These are phyloP conservation scores for Drosophila varians DNA, from an alignment of 1,140 invertebrate species.

Conservation along the genomic window DNA sequence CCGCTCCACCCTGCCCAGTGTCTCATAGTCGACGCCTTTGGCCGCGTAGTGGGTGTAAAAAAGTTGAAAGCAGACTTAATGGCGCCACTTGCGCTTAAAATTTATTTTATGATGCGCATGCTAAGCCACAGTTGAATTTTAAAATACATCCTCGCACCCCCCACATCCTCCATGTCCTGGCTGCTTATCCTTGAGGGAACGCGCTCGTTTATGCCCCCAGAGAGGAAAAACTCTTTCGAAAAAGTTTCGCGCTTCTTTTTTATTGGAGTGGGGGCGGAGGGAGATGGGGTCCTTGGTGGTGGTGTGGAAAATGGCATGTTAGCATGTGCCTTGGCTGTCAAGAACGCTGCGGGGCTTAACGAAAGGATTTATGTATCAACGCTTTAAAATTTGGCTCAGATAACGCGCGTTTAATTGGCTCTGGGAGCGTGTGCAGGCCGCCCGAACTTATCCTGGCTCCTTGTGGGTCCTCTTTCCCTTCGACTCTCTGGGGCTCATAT, in stretches of 20 bases:
- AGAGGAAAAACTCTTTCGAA: constrained; percentile 75
- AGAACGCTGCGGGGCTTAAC: constrained; percentile 81
- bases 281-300: constrained; percentile 13
- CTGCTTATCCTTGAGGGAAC: constrained; percentile 73
- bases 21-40: constrained; percentile 42
- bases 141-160: constrained; percentile 62
- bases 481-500: constrained; percentile 47
- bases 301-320: constrained; percentile 80
- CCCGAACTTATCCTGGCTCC: constrained; percentile 46
- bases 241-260: constrained; percentile 75
- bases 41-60: constrained; percentile 77
- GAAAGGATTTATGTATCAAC: constrained; percentile 84
- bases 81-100: constrained; percentile 80
- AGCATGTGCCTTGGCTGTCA: constrained; percentile 82
- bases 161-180: constrained; percentile 48
- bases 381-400: constrained; percentile 83
- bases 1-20: neutral
- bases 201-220: constrained; percentile 45
- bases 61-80: constrained; percentile 80
- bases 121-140: constrained; percentile 82
- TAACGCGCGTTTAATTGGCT: constrained; percentile 83
- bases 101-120: constrained; percentile 83
- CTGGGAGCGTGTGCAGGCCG: constrained; percentile 56
- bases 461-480: constrained; percentile 6
- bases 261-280: constrained; percentile 15